phyloP scores from a whole-genome alignment of 2,797 vertebrate genomes.

The Acrocephalus scirpaceus region DNA sequence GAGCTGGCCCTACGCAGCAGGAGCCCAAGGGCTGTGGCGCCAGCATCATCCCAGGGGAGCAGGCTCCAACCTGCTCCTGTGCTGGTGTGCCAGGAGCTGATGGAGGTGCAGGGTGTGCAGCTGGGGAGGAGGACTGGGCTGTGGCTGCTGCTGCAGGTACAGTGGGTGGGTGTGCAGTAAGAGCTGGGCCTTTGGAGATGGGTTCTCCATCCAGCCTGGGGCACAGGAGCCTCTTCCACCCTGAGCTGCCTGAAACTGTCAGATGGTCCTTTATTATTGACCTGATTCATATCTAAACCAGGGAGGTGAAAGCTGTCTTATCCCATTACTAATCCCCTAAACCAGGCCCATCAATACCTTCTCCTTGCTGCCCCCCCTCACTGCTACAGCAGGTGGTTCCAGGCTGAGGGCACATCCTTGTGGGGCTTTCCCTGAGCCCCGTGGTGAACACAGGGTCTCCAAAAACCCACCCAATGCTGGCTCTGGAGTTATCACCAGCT shows the following conservation, averaged over 20 bases:
- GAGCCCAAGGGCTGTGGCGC: fast-evolving
- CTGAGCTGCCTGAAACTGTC: neutral
- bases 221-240: neutral
- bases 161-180: fast-evolving
- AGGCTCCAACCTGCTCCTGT: fast-evolving
- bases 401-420: neutral
- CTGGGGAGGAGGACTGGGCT: fast-evolving
- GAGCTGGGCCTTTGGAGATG: neutral
- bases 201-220: neutral
- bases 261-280: slow-evolving; percentile 55
- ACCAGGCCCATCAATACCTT: slow-evolving; percentile 11
- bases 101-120: fast-evolving
- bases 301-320: slow-evolving; percentile 64
- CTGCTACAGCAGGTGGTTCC: neutral
- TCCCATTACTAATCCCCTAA: slow-evolving; percentile 61
- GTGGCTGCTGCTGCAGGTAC: neutral
- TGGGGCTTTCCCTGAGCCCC: neutral
- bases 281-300: slow-evolving; percentile 61
- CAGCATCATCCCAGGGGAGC: neutral
- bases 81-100: neutral
- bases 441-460: neutral
- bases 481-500: neutral
- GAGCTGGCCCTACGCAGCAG: neutral
- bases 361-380: neutral
- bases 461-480: neutral